These are phyloP conservation scores for Pelochelys cantorii DNA, from an alignment of 2,797 vertebrate genomes.

Conservation along the genomic window DNA sequence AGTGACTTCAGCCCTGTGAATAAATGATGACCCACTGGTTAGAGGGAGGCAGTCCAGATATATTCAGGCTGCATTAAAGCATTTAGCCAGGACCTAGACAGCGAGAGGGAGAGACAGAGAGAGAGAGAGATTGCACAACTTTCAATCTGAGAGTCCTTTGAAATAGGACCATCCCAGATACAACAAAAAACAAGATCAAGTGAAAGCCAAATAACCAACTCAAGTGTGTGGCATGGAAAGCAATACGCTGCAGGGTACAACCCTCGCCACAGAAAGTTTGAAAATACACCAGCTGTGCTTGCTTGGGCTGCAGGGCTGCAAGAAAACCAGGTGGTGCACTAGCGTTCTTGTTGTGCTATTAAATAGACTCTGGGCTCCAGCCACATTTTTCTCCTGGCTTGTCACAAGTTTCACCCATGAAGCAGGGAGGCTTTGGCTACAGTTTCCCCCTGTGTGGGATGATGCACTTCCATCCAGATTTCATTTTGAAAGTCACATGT, in stretches of 20 bases:
- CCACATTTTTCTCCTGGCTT: not conserved
- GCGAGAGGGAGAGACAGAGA: not conserved
- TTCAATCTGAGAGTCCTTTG: constrained; percentile 22
- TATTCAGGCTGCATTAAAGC: constrained; percentile 70
- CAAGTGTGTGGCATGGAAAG: not conserved
- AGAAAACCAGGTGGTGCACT: not conserved
- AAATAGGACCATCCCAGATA: constrained; percentile 30
- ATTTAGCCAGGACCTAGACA: constrained; percentile 40
- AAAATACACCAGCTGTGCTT: not conserved
- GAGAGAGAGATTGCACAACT: not conserved
- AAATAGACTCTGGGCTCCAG: not conserved
- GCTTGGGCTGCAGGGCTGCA: not conserved
- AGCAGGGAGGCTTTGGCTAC: not conserved
- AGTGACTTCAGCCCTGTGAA: constrained; percentile 71
- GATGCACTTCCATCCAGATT: not conserved
- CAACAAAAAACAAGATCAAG: constrained; percentile 45
- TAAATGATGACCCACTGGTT: constrained; percentile 76
- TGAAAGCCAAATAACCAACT: constrained; percentile 36
- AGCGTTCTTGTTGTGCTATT: not conserved
- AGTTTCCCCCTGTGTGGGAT: too few species aligned
- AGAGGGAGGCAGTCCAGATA: constrained; percentile 52
- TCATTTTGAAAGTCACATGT: not conserved
- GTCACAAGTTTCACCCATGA: not conserved
- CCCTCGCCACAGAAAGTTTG: not conserved
- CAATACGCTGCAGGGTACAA: not conserved